These are phyloP conservation scores for Tanypteryx hageni DNA, from an alignment of 2,888 invertebrate species.

Conservation along the genomic window DNA sequence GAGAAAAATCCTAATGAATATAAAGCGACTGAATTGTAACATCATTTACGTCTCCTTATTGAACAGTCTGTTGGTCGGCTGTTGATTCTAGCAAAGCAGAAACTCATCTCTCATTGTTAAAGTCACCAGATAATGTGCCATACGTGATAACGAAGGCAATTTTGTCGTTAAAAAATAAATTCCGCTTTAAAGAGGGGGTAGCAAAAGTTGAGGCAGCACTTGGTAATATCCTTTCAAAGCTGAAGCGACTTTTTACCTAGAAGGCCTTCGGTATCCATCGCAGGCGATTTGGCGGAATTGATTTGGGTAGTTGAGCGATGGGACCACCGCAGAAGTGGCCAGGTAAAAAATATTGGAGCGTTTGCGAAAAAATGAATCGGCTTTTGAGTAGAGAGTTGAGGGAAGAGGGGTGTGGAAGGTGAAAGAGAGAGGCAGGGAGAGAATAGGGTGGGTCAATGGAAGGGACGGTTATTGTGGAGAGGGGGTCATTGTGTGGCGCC, in stretches of 20 bases:
- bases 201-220: too few species aligned
- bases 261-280: background rate
- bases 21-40: too few species aligned
- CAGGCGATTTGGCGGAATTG: background rate
- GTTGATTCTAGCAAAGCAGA: too few species aligned
- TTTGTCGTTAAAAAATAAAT: too few species aligned
- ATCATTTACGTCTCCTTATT: too few species aligned
- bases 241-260: background rate
- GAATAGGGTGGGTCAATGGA: constrained; percentile 24
- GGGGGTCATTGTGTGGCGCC: constrained; percentile 23
- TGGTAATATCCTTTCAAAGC: too few species aligned
- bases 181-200: background rate
- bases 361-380: constrained; percentile 44
- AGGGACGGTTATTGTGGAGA: background rate
- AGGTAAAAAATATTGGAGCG: background rate
- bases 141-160: too few species aligned
- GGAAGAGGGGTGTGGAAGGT: background rate
- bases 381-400: background rate
- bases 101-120: too few species aligned
- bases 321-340: constrained; percentile 48
- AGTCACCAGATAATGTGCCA: too few species aligned
- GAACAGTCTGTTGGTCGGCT: too few species aligned
- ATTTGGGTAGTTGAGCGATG: constrained; percentile 10
- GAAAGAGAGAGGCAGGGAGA: background rate
- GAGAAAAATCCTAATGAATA: too few species aligned